Evolutionary conservation across 2,797 vertebrate genomes (phyloP), one percentile per base, ranked within the genome.

Genomic region (Carduelis carduelis): DNA sequence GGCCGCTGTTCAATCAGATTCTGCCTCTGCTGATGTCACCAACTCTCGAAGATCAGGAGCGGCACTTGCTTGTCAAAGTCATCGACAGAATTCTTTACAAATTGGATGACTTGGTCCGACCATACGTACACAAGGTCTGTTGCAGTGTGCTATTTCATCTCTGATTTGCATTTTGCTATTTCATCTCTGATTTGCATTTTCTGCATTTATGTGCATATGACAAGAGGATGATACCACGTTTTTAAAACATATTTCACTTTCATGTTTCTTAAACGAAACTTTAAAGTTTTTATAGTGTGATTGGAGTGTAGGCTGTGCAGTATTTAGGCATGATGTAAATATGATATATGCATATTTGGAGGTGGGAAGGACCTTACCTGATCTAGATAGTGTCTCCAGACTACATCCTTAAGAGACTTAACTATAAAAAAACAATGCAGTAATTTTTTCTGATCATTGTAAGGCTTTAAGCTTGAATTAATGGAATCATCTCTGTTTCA

Each of bases 51-150:
- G 99, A 99, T 97, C 99, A 99, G 95, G 99, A 99, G 93, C 99
- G 99, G 66, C 99, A 99, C 91, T 98, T 99, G 89, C 98, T 99
- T 96, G 99, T 99, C 26, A 99, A 99, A 98, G 99, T 99, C 95
- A 99, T 99, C 0, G 99, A 99, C 96, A 98, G 99, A 95, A 99
- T 99, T 96, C 98, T 99, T 20, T 99, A 99, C 98, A 99, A 99
- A 88, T 97, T 99, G 88, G 99, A 99, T 90, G 99, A 99, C 94
- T 97, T 99, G 97, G 99, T 99, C 84, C 98, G 99, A 65, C 99
- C 99, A 1, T 99, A 99, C 5, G 99, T 99, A 6, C 99, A 99
- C 96, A 99, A 99, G 99, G 99, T 99, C 91, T 92, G 97, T 91
- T 76, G 56, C 43, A 43, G 27, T 57, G 92, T 14, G 19, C 21